Evolutionary conservation across 92 coral and sea anemone genomes (phyloP), one percentile per base, ranked within the genome.

Genomic region (Isaurus tuberculatus): DNA sequence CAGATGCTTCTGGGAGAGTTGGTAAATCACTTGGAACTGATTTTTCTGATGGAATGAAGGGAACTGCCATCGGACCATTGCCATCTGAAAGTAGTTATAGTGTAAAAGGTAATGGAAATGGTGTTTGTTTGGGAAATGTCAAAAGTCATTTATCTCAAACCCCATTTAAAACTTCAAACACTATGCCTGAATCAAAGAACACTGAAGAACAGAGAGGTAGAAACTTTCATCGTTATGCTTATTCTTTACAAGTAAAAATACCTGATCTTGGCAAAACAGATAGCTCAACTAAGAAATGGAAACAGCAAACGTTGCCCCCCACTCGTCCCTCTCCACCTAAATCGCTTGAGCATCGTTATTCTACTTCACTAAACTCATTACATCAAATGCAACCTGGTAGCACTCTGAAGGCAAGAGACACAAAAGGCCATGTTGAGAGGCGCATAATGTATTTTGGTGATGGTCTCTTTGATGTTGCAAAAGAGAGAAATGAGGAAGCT

Each of bases 401-500:
- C 69, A 64, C 71, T 8, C 49, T 61, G 11, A 70, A 65, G 57
- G 65, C 86, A 63, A 30, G 83, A 22, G 63, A 31, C 34, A 64
- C 55, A 22, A 65, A 44, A 79, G 83, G 61, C 17, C 66, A 79
- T 1, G 75, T 37, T 29, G 51, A 80, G 4, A 85, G 73, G 74
- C 79, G 70, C 0, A 49, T 87, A 30, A 65, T 88, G 48, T 92
- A 90, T 65, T 92, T 80, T 83, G 98, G 93, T 5, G 99, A 90
- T 65, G 98, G 99, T 8, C 73, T 97, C 10, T 97, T 94, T 89
- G 99, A 97, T 85, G 92, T 94, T 71, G 95, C 98, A 42, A 95
- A 92, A 80, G 99, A 94, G 77, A 75, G 99, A 26, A 91, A 94
- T 46, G 94, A 92, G 37, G 99, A 97, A 84, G 97, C 95, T 32